Base-by-base conservation (phyloP, 2,797 vertebrate genomes). In the Oophaga sylvatica region DNA sequence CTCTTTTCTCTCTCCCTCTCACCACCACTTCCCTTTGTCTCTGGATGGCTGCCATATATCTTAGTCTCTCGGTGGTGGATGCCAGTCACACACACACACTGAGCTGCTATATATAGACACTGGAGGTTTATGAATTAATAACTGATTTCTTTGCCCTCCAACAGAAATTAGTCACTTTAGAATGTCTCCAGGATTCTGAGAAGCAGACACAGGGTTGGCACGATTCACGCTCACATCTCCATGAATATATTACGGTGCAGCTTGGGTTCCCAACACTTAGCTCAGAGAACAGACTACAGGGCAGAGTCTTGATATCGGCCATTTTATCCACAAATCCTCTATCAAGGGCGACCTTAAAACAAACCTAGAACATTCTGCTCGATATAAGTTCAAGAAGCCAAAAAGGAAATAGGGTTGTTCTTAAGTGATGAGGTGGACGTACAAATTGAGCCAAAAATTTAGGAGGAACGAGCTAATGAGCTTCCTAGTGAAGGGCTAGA, bases 1-100 rank as follows among this genome's bases (percentile, higher is more conserved):
- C 53, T 29, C 79, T 68, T 67, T 35, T 56, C 81, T 83, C 84
- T 59, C 67, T 83, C 88, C 85, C 84, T 89, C 67, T 80, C 88
- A 70, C 59, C 80, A 77, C 57, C 87, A 89, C 90, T 87, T 90
- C 88, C 48, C 84, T 73, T 84, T 68, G 22, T 88, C 88, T 81
- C 92, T 90, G 91, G 92, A 88, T 87, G 86, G 63, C 85, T 63
- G 88, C 94, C 92, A 80, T 3, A 53, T 89, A 93, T 93, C 91
- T 86, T 90, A 86, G 92, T 90, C 91, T 87, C 92, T 91, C 86
- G 91, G 91, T 93, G 89, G 90, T 83, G 81, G 87, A 91, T 93
- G 92, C 93, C 93, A 90, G 92, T 93, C 92, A 92, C 91, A 91
- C 78, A 91, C 78, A 88, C 90, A 88, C 90, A 90, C 91, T 86